Percentiles rank a stretch among this genome's conserved stretches.
These are phyloP conservation scores for Remorina albescens DNA, from an alignment of 2,797 vertebrate genomes.

Conservation along the genomic window DNA sequence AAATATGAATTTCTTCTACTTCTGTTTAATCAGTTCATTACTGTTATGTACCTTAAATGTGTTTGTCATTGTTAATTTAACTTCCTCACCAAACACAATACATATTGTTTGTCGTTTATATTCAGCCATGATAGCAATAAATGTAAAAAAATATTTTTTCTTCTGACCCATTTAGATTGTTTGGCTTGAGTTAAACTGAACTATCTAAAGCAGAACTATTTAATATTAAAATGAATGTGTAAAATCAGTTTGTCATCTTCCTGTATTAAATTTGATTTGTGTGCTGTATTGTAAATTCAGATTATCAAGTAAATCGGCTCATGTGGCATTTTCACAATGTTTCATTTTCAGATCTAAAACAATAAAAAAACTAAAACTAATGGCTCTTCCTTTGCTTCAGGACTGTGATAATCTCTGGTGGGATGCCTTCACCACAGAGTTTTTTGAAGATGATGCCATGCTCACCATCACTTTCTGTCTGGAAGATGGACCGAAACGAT, in stretches of 20 bases:
- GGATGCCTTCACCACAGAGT: constrained; percentile 99
- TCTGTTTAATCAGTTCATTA: background rate
- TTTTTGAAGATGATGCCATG: constrained; percentile 99
- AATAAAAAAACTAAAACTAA: background rate
- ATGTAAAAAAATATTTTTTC: background rate
- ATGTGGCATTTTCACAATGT: background rate
- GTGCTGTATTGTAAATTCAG: background rate
- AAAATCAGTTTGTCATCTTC: background rate
- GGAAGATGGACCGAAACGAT: constrained; percentile 99
- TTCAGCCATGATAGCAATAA: background rate
- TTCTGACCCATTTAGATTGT: background rate
- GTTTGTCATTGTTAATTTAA: background rate
- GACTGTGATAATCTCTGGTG: constrained; percentile 99
- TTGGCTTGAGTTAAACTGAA: background rate
- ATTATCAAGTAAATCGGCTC: background rate
- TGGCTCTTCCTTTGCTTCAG: constrained; percentile 70
- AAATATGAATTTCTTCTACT: constrained; percentile 9
- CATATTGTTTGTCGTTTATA: background rate
- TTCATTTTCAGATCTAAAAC: background rate
- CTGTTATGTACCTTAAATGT: background rate
- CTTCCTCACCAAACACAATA: background rate
- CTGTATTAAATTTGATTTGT: background rate
- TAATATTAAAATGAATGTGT: background rate
- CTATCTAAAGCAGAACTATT: background rate
- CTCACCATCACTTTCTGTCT: constrained; percentile 98